These are phyloP conservation scores for Chaetura pelagica DNA, from an alignment of 2,113 vertebrate genomes.

Conservation along the genomic window DNA sequence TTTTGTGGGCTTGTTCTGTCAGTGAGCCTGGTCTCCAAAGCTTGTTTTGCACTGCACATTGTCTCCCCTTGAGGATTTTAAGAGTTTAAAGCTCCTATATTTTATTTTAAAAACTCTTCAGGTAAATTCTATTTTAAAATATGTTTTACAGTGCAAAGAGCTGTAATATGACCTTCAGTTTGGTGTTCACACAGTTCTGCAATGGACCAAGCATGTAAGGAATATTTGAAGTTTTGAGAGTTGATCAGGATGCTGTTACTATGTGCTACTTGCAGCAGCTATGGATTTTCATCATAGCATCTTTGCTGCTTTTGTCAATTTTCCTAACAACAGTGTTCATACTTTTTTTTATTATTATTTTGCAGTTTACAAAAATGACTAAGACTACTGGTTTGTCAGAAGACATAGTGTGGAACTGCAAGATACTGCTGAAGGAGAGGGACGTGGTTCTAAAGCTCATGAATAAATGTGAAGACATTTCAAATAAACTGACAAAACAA, in stretches of 20 bases:
- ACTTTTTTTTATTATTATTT: background rate
- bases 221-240: background rate
- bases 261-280: background rate
- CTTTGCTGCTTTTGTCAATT: background rate
- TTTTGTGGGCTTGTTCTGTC: background rate
- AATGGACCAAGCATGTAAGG: background rate
- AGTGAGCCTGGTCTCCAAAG: background rate
- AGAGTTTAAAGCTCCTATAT: background rate
- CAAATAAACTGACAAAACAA: conserved; percentile 87
- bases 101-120: background rate
- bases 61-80: background rate
- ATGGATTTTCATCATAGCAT: background rate
- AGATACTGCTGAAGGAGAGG: conserved; percentile 87
- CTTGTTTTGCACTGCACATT: background rate
- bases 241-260: fast-evolving
- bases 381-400: conserved; percentile 85
- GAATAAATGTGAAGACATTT: conserved; percentile 93
- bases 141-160: background rate
- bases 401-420: conserved; percentile 87
- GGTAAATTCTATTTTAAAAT: background rate
- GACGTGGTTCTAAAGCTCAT: conserved; percentile 91
- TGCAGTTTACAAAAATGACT: conserved; percentile 81
- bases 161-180: background rate
- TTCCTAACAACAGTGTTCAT: background rate
- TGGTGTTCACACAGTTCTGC: background rate